A percentile compares a stretch with the other conserved stretches of the same genome.
Conservation (phyloP, 35 echinoderm and acorn worm species). For the Anneissia japonica region DNA sequence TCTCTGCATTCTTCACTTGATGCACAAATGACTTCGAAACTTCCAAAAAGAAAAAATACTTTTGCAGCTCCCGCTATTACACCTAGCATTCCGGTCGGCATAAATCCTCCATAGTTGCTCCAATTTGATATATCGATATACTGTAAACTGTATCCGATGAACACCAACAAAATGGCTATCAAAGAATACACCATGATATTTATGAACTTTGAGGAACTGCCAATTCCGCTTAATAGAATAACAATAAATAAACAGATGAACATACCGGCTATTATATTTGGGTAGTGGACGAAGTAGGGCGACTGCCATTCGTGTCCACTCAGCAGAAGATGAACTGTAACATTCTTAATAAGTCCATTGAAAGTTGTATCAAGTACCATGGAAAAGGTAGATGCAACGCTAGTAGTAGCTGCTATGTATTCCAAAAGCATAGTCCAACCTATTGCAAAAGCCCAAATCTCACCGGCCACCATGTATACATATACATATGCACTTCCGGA, state of each 20-base stretch:
- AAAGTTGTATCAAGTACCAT: conserved; percentile 52
- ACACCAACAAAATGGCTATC: conserved; percentile 30
- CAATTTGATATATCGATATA: conserved; percentile 41
- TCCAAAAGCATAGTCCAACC: conserved; percentile 71
- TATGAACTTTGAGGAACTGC: conserved; percentile 48
- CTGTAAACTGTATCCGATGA: conserved; percentile 36
- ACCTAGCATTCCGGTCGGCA: conserved; percentile 48
- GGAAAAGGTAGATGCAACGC: conserved; percentile 46
- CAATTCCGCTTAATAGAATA: conserved; percentile 17
- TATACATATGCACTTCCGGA: conserved; percentile 65
- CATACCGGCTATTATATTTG: conserved; percentile 46
- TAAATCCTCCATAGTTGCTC: conserved; percentile 41
- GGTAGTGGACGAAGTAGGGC: conserved; percentile 35
- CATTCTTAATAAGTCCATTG: conserved; percentile 24
- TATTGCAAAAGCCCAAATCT: conserved; percentile 65
- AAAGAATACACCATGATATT: conserved; percentile 44
- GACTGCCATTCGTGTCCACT: conserved; percentile 41
- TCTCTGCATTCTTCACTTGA: conserved; percentile 38
- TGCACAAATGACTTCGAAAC: conserved; percentile 41
- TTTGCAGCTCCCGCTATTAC: conserved; percentile 46
- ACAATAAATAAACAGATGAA: not conserved
- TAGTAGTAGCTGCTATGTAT: conserved; percentile 22
- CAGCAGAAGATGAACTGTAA: conserved; percentile 44
- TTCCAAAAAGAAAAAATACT: conserved; percentile 26
- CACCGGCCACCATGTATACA: conserved; percentile 58